These are phyloP conservation scores for Ormyrus nitidulus DNA, from an alignment of 2,888 invertebrate genomes.

Conservation along the genomic window DNA sequence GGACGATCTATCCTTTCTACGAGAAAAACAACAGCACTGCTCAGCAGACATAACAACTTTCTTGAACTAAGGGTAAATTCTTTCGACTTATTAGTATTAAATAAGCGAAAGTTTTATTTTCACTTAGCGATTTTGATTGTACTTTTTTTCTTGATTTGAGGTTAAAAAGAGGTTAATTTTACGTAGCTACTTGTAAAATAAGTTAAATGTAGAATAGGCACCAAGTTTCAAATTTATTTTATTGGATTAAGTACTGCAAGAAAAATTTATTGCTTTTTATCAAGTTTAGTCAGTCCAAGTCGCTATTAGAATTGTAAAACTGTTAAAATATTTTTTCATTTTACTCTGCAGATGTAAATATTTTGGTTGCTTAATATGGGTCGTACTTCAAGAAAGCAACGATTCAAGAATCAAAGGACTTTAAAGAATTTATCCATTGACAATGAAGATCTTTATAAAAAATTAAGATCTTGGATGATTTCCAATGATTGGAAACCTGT, in stretches of 20 bases:
- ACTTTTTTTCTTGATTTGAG: constrained; percentile 9
- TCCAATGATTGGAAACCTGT: constrained; percentile 61
- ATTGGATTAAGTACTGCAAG: too few relatives aligned
- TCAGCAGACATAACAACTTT: constrained; percentile 9
- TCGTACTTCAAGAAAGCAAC: constrained; percentile 68
- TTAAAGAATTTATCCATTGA: constrained; percentile 55
- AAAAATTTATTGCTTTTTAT: too few relatives aligned
- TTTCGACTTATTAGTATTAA: neutral
- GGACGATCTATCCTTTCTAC: constrained; percentile 12
- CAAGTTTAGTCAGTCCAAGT: constrained; percentile 8
- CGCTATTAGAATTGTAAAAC: neutral
- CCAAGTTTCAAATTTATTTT: too few relatives aligned
- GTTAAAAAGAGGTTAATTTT: constrained; percentile 40
- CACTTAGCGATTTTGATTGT: constrained; percentile 40
- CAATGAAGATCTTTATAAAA: constrained; percentile 57
- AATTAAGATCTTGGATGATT: constrained; percentile 67
- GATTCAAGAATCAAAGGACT: constrained; percentile 60
- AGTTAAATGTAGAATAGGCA: neutral
- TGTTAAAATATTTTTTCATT: constrained; percentile 33
- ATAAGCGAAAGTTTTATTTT: neutral
- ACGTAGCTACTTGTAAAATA: constrained; percentile 4
- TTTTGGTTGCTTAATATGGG: constrained; percentile 64
- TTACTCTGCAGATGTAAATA: constrained; percentile 52
- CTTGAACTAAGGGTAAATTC: constrained; percentile 40
- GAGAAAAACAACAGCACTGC: constrained; percentile 26